Base-by-base conservation (phyloP, 2,797 vertebrate genomes). In the Florisuga fusca region DNA sequence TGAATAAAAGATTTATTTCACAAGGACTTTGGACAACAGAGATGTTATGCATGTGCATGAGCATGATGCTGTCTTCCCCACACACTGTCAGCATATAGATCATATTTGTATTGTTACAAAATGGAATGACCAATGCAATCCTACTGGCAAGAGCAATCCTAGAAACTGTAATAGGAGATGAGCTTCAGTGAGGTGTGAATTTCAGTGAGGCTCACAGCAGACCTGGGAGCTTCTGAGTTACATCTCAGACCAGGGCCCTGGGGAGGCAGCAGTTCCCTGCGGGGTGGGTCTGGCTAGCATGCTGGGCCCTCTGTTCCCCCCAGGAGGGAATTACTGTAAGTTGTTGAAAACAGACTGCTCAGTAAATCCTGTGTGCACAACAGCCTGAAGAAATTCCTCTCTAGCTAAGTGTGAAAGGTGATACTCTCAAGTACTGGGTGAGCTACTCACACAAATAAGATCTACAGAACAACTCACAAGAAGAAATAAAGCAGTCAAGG, bases 311-410 rank as follows among this genome's bases (percentile, higher is more conserved):
- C 38, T 38, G 38, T 12, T 38, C 38, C 38, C 38, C 38, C 38
- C 38, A 41, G 38, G 38, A 41, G 38, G 38, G 38, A 41, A 13
- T 36, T 89, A 63, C 21, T 55, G 9, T 50, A 43, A 74, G 4
- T 5, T 80, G 17, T 21, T 46, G 63, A 77, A 92, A 87, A 36
- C 25, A 55, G 82, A 64, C 8, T 93, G 20, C 58, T 81, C 69
- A 36, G 21, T 62, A 92, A 83, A 89, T 75, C 50, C 41, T 71
- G 36, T 59, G 59, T 53, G 77, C 20, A 64, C 50, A 85, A 64
- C 15, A 85, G n/a, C 26, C 66, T 85, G 58, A 81, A 85, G 82
- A 91, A 92, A 87, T 85, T 79, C 21, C 62, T 72, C 53, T 90
- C 59, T 43, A 92, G 63, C 34, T 66, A 83, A 63, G 57, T 48